A percentile compares a stretch with the other conserved stretches of the same genome.
phyloP scores from a whole-genome alignment of 2,888 invertebrate genomes.

The Andrena marginata region DNA sequence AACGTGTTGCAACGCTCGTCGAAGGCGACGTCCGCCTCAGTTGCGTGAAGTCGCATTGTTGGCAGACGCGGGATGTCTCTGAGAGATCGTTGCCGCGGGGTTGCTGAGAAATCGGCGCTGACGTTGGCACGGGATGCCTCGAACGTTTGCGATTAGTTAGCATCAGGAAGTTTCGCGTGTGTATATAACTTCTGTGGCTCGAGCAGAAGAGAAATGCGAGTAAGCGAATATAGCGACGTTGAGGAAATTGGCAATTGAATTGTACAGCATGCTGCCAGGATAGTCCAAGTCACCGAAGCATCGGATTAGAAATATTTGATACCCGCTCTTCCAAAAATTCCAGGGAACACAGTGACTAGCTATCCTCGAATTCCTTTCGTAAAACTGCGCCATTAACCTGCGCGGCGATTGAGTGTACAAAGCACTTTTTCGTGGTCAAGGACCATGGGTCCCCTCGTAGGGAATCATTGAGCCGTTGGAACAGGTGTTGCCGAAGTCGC shows the following conservation, averaged over 20 bases:
- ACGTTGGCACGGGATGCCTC: not conserved
- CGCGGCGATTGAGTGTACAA: not conserved
- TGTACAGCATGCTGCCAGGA: no score
- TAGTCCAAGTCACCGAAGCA: no score
- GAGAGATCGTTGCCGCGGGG: not conserved
- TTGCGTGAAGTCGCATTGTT: not conserved
- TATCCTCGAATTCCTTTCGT: not conserved
- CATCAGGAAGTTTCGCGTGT: not conserved
- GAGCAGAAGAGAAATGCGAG: no score
- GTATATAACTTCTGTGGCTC: not conserved
- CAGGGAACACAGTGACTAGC: not conserved
- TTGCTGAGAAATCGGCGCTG: not conserved
- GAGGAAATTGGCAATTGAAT: no score
- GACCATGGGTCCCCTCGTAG: not conserved
- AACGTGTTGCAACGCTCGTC: constrained; percentile 6
- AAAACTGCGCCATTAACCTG: not conserved
- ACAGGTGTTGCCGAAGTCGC: constrained; percentile 38
- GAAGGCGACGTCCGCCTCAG: not conserved
- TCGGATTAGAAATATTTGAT: no score
- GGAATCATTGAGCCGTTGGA: not conserved
- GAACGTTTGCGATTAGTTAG: not conserved
- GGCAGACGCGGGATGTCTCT: not conserved
- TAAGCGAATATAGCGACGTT: no score
- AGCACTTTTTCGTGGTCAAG: not conserved
- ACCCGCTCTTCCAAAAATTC: no score